Base-by-base conservation (phyloP, 2,113 vertebrate species). In the Xiphophorus hellerii region DNA sequence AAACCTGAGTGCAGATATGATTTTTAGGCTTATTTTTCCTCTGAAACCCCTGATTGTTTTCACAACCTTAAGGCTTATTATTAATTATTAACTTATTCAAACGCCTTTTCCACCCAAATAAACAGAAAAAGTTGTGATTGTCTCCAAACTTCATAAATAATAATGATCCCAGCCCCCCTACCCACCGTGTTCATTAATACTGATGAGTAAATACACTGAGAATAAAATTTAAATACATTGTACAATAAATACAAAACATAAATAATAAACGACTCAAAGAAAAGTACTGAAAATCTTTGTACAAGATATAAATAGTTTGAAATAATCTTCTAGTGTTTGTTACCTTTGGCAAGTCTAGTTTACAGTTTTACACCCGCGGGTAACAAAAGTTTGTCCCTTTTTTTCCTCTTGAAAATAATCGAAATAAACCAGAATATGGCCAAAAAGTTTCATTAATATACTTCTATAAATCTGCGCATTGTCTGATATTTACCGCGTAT, bases 181-280 rank as follows among this genome's bases (percentile, higher is more conserved):
- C 29, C 81, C 72, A n/a, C 22, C 11, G 3, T 54, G 51, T 1
- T 58, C 71, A 58, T 85, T 84, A 81, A 78, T 79, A 89, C 83
- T 84, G 87, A 85, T 69, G 81, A 77, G 82, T 86, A 72, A 58
- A 58, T 69, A 89, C 87, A 90, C 81, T 33, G 88, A 89, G 87
- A 76, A 92, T 88, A 92, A 44, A 87, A 88, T 88, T 94, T 94
- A 92, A 94, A 94, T 94, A 94, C 87, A 91, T 88, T 85, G 84
- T 83, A 85, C 88, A 94, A 94, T 94, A 95, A 94, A 94, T 95
- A 93, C 85, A 93, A 92, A 92, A 89, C 90, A 92, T 94, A 94
- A 94, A 92, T 91, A 94, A 92, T 91, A 90, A 92, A 85, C 76
- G 71, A 78, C 78, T 88, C 62, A 83, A 82, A 83, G 27, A 66